These are phyloP conservation scores for Conus canariensis DNA, from an alignment of 2,888 invertebrate genomes.

Conservation along the genomic window DNA sequence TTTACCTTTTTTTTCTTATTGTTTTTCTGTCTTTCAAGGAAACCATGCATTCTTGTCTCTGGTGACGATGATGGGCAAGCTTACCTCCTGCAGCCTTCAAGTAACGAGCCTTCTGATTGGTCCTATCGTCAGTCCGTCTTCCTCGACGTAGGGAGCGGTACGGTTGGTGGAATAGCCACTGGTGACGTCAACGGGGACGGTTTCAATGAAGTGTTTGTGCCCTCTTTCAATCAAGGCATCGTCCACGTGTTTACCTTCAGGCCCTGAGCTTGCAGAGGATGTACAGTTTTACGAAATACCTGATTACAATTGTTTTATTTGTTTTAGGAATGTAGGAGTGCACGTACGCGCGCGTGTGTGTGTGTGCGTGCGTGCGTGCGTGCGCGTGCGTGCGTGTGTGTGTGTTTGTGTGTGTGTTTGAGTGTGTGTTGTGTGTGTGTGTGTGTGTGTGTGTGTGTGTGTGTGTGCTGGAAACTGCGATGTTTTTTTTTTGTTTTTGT, in stretches of 20 bases:
- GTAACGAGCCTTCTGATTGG: conserved; percentile 60
- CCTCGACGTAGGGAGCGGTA: conserved; percentile 60
- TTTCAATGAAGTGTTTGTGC: conserved; percentile 66
- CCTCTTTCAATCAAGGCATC: conserved; percentile 60
- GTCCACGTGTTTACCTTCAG: conserved; percentile 61
- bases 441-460: too few relatives aligned
- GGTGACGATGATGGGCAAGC: conserved; percentile 72
- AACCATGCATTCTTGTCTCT: conserved; percentile 61
- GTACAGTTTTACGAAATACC: background rate
- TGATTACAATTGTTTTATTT: too few relatives aligned
- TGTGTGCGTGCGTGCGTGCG: too few relatives aligned
- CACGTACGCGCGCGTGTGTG: too few relatives aligned
- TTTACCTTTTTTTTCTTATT: background rate
- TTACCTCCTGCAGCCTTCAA: conserved; percentile 57
- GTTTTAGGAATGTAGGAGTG: background rate
- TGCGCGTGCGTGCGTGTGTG: too few relatives aligned
- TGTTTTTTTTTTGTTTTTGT: too few relatives aligned
- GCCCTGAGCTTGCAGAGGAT: background rate
- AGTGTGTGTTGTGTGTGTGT: too few relatives aligned
- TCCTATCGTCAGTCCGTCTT: conserved; percentile 56
- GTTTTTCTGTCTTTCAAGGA: background rate
- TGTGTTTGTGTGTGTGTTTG: too few relatives aligned
- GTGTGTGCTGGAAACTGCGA: too few relatives aligned
- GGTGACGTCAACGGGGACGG: conserved; percentile 69
- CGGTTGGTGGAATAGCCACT: conserved; percentile 64